Percentiles rank a stretch among this genome's conserved stretches.
Evolutionary conservation across 1,140 invertebrate species (phyloP).

Genomic region (Globodera ellingtonae): DNA sequence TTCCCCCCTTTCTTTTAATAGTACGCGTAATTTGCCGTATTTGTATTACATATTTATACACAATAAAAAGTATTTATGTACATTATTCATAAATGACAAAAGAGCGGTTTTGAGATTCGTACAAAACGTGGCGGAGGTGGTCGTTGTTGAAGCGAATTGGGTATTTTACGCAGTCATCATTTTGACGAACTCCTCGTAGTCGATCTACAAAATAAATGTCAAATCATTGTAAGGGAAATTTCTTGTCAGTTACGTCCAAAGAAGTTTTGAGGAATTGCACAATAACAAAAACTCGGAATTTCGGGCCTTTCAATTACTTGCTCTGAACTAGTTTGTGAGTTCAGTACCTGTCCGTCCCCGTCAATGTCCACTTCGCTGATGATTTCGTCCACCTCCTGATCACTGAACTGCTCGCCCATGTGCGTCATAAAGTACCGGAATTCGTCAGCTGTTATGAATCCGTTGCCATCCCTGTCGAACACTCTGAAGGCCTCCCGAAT

Average conservation of each 20-base stretch:
- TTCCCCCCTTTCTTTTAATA: no score
- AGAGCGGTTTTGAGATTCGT: neutral
- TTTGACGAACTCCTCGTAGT: constrained; percentile 64
- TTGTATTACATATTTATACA: no score
- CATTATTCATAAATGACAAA: neutral
- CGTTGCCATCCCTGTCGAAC: constrained; percentile 64
- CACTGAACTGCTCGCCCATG: constrained; percentile 65
- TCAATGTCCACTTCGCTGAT: constrained; percentile 65
- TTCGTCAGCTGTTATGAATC: constrained; percentile 64
- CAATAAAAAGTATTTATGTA: constrained; percentile 21
- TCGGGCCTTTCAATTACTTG: neutral
- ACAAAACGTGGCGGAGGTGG: neutral
- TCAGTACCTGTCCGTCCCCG: constrained; percentile 63
- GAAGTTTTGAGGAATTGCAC: neutral
- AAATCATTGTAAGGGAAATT: neutral
- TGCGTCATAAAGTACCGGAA: constrained; percentile 65
- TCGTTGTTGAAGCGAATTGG: neutral
- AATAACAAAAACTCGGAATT: neutral
- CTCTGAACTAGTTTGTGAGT: no score
- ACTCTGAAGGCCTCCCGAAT: constrained; percentile 64
- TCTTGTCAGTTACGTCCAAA: neutral
- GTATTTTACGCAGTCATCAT: constrained; percentile 57
- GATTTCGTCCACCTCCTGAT: constrained; percentile 64
- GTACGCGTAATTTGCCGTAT: no score
- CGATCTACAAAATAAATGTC: constrained; percentile 52